phyloP scores from a whole-genome alignment of 2,797 vertebrate genomes.

The Sitta carolinensis region DNA sequence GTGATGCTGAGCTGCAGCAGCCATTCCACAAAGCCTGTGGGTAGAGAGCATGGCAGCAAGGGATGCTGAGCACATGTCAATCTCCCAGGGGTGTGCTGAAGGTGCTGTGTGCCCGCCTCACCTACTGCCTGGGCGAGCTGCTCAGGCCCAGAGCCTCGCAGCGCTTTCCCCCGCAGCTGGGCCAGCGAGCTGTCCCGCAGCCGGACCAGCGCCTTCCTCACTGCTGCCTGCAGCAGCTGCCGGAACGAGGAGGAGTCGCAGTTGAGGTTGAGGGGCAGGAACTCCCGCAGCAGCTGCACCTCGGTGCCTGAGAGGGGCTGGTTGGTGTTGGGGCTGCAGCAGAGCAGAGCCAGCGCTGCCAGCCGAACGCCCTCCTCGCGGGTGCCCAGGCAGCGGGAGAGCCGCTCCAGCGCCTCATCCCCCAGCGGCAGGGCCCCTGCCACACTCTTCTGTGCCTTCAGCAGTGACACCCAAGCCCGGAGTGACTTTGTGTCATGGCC shows the following conservation, averaged over 20 bases:
- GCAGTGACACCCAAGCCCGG: constrained; percentile 83
- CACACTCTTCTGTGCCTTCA: constrained; percentile 75
- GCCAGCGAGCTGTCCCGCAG: constrained; percentile 86
- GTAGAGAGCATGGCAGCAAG: background rate
- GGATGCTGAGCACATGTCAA: fast-evolving
- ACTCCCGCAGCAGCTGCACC: constrained; percentile 74
- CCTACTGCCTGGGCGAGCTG: constrained; percentile 79
- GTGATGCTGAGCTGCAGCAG: constrained; percentile 78
- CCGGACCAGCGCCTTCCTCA: constrained; percentile 82
- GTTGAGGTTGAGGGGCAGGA: constrained; percentile 87
- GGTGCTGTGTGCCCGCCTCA: constrained; percentile 24
- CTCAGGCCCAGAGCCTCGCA: background rate
- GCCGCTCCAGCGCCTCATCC: constrained; percentile 52
- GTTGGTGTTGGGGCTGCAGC: constrained; percentile 83
- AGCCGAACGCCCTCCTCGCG: constrained; percentile 83
- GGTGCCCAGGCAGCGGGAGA: constrained; percentile 77
- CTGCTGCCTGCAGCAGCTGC: constrained; percentile 83
- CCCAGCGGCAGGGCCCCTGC: constrained; percentile 62
- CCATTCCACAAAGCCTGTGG: constrained; percentile 86
- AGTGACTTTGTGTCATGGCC: constrained; percentile 69
- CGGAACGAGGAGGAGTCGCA: constrained; percentile 87
- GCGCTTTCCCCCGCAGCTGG: constrained; percentile 47
- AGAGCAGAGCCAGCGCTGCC: constrained; percentile 81
- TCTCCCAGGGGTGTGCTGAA: fast-evolving
- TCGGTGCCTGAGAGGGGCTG: constrained; percentile 74